Base-by-base conservation (phyloP, 2,888 invertebrate species). In the Dexiosoma caninum region DNA sequence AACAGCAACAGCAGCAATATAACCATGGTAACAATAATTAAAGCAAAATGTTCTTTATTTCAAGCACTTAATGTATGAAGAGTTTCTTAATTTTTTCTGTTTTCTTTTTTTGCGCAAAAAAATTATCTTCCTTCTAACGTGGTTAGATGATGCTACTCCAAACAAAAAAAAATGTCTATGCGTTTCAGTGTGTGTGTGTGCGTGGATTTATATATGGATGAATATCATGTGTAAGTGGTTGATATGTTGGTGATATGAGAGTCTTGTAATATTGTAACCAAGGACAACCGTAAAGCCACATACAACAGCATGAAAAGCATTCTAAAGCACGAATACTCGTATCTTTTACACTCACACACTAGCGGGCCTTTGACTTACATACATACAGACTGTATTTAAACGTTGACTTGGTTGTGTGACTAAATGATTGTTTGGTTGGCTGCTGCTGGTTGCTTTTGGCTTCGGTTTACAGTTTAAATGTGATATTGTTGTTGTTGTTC, bases 41-140 rank as follows among this genome's bases (percentile, higher is more conserved):
- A 74, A 75, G 46, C 59, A 87, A 87, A 86, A 86, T 87, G 86
- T 86, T 84, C 85, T 86, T 87, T 62, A 72, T 51, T 74, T 72
- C 57, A 72, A 72, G 55, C 42, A 30, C 30, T n/a, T 37, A 70
- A 49, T 49, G 42, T 57, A 70, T 70, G 53, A 77, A 66, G 59
- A 76, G 57, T 66, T 57, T 49, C 71, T 59, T 57, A 14, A 59
- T 59, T 40, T 23, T 51, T 35, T n/a, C 46, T 40, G 30, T 23
- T 10, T 59, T 30, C 40, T 23, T 12, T 37, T 23, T 40, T 14
- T 64, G 49, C 49, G 23, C 6, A 6, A 5, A 27, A 51, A 64
- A 71, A 71, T 75, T 64, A 78, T 78, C 70, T 40, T 4, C 16
- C 30, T 57, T 57, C 57, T 44, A 64, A 51, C 49, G 49, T 74